phyloP scores from a whole-genome alignment of 1,140 invertebrate species.

The Zaprionus ghesquierei region DNA sequence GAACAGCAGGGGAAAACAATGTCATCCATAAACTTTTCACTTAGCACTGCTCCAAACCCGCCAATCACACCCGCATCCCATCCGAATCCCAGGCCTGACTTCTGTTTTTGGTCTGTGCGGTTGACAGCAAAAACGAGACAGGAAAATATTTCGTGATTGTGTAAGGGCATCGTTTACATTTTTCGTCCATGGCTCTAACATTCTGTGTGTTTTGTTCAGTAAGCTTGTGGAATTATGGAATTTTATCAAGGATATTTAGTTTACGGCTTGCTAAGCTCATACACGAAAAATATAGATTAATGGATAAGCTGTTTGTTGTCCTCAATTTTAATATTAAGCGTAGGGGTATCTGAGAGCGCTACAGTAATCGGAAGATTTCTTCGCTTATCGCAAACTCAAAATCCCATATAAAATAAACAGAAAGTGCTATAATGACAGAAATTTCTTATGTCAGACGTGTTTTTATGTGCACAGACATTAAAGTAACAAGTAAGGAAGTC shows the following conservation, averaged over 20 bases:
- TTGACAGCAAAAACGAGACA: constrained; percentile 53
- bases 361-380: neutral
- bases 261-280: too few species aligned
- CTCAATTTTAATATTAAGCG: neutral
- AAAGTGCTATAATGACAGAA: constrained; percentile 60
- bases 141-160: constrained; percentile 7
- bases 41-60: constrained; percentile 57
- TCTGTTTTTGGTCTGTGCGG: constrained; percentile 55
- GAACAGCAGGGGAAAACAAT: constrained; percentile 79
- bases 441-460: constrained; percentile 73
- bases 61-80: neutral
- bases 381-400: neutral
- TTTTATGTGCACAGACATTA: constrained; percentile 75
- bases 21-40: constrained; percentile 78
- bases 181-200: too few species aligned
- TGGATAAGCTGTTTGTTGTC: neutral
- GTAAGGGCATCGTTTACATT: too few species aligned
- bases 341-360: neutral
- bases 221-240: too few species aligned
- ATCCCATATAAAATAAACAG: constrained; percentile 6
- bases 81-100: constrained; percentile 39
- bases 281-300: neutral
- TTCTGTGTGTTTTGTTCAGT: too few species aligned
- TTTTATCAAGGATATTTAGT: too few species aligned
- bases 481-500: too few species aligned